A percentile compares a stretch with the other conserved stretches of the same genome.
phyloP scores from a whole-genome alignment of 2,888 invertebrate species.

The Chirona hameri region DNA sequence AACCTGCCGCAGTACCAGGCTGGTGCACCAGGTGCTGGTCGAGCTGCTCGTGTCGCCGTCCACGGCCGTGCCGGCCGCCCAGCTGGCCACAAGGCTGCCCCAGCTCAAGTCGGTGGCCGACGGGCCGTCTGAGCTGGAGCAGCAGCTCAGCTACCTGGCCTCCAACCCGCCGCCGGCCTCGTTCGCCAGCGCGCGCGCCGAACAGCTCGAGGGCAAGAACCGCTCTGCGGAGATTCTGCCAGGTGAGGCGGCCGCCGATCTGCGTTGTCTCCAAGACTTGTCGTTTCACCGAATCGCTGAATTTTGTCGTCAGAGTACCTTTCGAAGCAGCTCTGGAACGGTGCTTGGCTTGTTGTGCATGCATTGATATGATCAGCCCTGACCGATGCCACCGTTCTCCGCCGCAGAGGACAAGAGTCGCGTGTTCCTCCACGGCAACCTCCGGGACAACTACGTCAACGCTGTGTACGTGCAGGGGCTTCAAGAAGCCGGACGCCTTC shows the following conservation, averaged over 20 bases:
- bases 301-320: too few relatives aligned
- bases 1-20: slow-evolving; percentile 49
- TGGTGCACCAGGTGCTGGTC: slow-evolving; percentile 50
- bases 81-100: background rate
- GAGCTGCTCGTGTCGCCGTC: slow-evolving; percentile 48
- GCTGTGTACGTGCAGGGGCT: too few relatives aligned
- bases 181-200: background rate
- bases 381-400: too few relatives aligned
- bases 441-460: too few relatives aligned
- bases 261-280: too few relatives aligned
- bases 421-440: too few relatives aligned
- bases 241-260: background rate
- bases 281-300: too few relatives aligned
- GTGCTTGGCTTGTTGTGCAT: too few relatives aligned
- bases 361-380: too few relatives aligned
- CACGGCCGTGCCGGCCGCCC: slow-evolving; percentile 46
- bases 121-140: background rate
- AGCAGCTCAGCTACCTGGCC: background rate
- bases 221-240: background rate
- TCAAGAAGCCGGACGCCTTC: too few relatives aligned
- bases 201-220: background rate
- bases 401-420: too few relatives aligned
- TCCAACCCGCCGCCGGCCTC: background rate
- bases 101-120: background rate
- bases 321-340: too few relatives aligned